phyloP scores from a whole-genome alignment of 2,888 invertebrate species.

The Pachycephus smyrnensis region DNA sequence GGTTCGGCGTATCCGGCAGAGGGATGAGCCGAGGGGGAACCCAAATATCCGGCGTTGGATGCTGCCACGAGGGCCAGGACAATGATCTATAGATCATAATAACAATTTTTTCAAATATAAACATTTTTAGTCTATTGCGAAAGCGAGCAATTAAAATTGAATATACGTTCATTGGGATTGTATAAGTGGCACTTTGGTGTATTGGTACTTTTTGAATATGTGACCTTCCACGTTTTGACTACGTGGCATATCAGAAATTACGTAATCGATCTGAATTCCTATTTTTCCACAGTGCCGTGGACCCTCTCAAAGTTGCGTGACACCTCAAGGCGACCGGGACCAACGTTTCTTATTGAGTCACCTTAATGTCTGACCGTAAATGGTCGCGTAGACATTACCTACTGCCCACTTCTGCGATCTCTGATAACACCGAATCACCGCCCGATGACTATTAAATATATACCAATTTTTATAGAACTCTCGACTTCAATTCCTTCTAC shows the following conservation, averaged over 20 bases:
- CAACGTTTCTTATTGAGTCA: neutral
- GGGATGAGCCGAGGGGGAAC: conserved; percentile 11
- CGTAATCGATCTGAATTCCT: conserved; percentile 1
- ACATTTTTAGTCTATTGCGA: neutral
- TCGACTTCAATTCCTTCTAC: neutral
- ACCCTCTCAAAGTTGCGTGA: neutral
- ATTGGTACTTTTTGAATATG: neutral
- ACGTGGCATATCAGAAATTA: neutral
- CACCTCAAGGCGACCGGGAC: conserved; percentile 5
- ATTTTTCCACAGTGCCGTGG: neutral
- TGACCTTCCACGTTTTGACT: neutral
- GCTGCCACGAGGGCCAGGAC: conserved; percentile 42
- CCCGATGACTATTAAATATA: neutral
- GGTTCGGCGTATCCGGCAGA: conserved; percentile 6
- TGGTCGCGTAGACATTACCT: neutral
- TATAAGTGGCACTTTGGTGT: neutral
- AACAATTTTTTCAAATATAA: neutral
- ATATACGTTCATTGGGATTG: neutral
- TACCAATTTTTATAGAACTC: neutral
- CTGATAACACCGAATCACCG: neutral
- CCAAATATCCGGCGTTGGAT: conserved; percentile 49
- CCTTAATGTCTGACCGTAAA: neutral
- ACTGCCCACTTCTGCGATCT: neutral
- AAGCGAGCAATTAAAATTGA: neutral
- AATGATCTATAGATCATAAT: conserved; percentile 45